Base-by-base conservation (phyloP, 1,140 invertebrate species). In the Trichonephila inaurata region DNA sequence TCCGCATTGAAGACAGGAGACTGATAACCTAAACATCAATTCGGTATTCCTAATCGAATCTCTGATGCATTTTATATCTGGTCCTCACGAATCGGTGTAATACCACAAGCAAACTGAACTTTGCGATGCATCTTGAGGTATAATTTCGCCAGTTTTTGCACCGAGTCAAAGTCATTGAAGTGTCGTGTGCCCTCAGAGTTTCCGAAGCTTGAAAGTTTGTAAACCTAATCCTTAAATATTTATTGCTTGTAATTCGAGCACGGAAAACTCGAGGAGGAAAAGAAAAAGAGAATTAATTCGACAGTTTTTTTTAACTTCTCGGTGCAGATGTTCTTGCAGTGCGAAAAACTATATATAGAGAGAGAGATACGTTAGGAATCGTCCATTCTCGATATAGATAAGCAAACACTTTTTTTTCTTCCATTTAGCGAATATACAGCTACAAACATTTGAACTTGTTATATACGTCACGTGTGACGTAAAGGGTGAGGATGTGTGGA, bases 401-500 rank as follows among this genome's bases (percentile, higher is more conserved):
- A 77, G 72, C 72, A 33, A 40, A 77, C 33, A 40, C 33, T 18
- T 77, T 77, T 85, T 85, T 58, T 85, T 85, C 58, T 60, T 16
- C 58, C 60, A 88, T 66, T 88, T 61, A 72, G 88, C 62, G 44
- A 72, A 89, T 89, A 72, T 72, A 89, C 62, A 89, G 88, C 88
- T 89, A 89, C 88, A 89, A 89, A 89, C 88, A 89, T 89, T 91
- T 91, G 89, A 91, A 91, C 89, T 91, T 89, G 40, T 89, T 89
- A 85, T 85, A 85, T 85, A 60, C 83, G 83, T 85, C 58, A 60
- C 83, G 19, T 28, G 21, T 72, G 88, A 77, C 66, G 88, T 77
- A 85, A 60, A 44, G 62, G 62, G 86, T 88, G 86, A 88, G 86
- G 86, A 88, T 88, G 86, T 88, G 62, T 88, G 62, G 58, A 88